These are phyloP conservation scores for Jaculus jaculus DNA, from an alignment of 2,113 vertebrate species.

Conservation along the genomic window DNA sequence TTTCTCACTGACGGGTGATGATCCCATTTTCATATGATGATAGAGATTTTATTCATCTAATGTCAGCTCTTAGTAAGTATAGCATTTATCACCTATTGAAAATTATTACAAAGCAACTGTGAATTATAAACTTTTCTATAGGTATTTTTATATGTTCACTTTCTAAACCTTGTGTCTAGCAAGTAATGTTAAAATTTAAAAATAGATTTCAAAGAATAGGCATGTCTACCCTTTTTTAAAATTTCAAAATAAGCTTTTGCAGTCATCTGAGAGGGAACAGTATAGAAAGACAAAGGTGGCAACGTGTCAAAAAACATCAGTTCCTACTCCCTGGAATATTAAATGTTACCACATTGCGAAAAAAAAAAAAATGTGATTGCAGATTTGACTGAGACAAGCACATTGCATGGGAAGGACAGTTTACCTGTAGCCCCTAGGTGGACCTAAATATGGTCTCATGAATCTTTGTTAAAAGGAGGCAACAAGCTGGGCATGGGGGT, in stretches of 20 bases:
- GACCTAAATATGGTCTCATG: neutral
- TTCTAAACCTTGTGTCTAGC: neutral
- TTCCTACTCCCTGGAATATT: neutral
- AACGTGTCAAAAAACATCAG: neutral
- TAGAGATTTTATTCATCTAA: neutral
- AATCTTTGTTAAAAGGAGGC: neutral
- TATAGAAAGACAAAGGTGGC: neutral
- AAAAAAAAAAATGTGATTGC: neutral
- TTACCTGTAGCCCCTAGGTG: neutral
- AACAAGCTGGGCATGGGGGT: too few species aligned
- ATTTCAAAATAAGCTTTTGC: conserved; percentile 9
- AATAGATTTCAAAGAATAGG: conserved; percentile 25
- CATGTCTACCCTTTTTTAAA: neutral
- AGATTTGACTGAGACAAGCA: neutral
- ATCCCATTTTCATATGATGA: neutral
- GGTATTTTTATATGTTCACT: neutral
- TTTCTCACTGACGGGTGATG: neutral
- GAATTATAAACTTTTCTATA: neutral
- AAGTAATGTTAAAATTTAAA: neutral
- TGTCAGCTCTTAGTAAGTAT: neutral
- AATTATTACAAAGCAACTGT: neutral
- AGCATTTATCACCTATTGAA: neutral
- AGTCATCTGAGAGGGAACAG: neutral
- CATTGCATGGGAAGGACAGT: neutral
- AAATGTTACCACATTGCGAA: neutral